Conservation (phyloP, 2,797 vertebrate genomes). For the Calcarius lapponicus region DNA sequence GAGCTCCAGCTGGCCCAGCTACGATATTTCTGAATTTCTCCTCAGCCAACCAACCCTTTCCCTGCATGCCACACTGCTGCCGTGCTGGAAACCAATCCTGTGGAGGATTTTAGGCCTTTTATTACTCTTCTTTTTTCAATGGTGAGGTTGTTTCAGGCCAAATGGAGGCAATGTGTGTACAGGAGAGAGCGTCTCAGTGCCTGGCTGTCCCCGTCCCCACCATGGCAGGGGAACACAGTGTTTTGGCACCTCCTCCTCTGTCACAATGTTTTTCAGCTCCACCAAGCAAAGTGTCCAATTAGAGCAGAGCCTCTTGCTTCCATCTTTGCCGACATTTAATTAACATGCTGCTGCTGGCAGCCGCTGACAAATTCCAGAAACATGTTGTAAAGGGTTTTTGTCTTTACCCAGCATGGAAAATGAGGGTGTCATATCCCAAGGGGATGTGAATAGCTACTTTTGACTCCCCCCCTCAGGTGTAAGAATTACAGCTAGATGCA, state of each 20-base stretch:
- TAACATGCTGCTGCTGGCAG: conserved; percentile 81
- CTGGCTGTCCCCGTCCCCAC: not conserved
- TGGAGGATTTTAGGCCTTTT: not conserved
- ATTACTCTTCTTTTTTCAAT: not conserved
- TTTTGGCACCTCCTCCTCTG: conserved; percentile 73
- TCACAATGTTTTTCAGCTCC: conserved; percentile 80
- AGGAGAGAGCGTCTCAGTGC: not conserved
- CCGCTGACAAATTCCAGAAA: conserved; percentile 80
- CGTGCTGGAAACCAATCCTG: accelerated
- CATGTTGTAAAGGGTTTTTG: conserved; percentile 80
- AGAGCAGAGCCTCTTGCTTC: conserved; percentile 77
- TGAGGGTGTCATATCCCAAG: conserved; percentile 75
- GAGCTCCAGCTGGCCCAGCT: not conserved
- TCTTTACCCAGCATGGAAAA: conserved; percentile 81
- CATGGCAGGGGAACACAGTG: conserved; percentile 28
- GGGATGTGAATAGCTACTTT: conserved; percentile 76
- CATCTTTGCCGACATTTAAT: conserved; percentile 82
- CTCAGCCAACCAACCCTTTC: not conserved
- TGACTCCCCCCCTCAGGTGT: conserved; percentile 69
- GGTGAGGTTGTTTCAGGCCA: not conserved
- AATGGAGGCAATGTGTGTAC: not conserved
- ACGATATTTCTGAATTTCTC: not conserved
- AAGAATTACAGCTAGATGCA: conserved; percentile 35
- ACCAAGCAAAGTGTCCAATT: conserved; percentile 81
- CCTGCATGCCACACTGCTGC: not conserved